Percentiles rank a stretch among this genome's conserved stretches.
phyloP scores from a whole-genome alignment of 2,113 vertebrate genomes.

The Sinosuthora webbiana region DNA sequence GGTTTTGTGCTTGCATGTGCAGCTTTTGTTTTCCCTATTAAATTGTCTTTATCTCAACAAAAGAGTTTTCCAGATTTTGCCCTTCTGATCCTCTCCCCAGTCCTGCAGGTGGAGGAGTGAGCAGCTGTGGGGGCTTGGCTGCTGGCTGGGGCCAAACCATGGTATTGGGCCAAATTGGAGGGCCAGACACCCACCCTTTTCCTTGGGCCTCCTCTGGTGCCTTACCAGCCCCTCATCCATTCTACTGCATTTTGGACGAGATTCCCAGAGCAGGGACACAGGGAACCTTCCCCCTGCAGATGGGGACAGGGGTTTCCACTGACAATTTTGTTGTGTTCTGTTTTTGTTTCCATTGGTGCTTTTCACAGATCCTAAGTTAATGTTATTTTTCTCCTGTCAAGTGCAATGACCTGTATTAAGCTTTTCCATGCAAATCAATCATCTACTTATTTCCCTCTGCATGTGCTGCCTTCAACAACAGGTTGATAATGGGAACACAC shows the following conservation, averaged over 20 bases:
- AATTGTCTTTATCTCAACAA: neutral
- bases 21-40: neutral
- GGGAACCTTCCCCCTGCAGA: neutral
- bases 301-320: neutral
- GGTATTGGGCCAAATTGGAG: neutral
- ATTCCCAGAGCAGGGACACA: neutral
- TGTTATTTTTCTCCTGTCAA: neutral
- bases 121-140: accelerated
- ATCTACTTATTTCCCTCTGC: neutral
- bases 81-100: neutral
- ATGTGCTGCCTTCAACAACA: neutral
- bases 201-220: accelerated
- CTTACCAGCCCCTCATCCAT: neutral
- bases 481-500: neutral
- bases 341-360: neutral
- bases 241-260: neutral
- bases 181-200: neutral
- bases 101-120: neutral
- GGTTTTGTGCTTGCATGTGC: neutral
- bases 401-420: neutral
- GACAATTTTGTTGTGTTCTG: accelerated
- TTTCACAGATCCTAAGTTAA: neutral
- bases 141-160: neutral
- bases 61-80: neutral
- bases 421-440: neutral